Base-by-base conservation (phyloP, 2,797 vertebrate genomes). In the Notolepis coatsorum region DNA sequence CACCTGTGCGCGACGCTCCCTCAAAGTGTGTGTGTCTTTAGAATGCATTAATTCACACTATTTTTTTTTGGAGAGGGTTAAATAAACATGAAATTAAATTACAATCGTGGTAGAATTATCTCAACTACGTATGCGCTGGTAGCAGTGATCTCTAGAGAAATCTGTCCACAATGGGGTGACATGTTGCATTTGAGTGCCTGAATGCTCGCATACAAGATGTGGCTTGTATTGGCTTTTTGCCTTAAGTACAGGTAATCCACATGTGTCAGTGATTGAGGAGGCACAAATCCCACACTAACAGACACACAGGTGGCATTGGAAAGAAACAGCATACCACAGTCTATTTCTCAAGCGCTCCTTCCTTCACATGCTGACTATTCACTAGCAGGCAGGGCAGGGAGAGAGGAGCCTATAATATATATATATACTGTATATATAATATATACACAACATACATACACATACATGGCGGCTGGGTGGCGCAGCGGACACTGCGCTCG, bases 201-300 rank as follows among this genome's bases (percentile, higher is more conserved):
- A 89, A 89, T 81, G 80, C 84, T 80, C 61, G 48, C 65, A 41
- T 75, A 81, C 93, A 94, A 89, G 93, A 91, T 76, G 81, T 85
- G 85, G 88, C 93, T 87, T 93, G 93, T 63, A 59, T 73, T 72
- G 86, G 81, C 88, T 87, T 84, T 89, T 84, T 82, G 82, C 80
- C 74, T 73, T 91, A 91, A 93, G 89, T 68, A 88, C 88, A 92
- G 87, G 83, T 94, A 94, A 94, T 93, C 93, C 92, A 65, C 56
- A 84, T 79, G 82, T 93, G 92, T 92, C 92, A 93, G 90, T 94
- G 92, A 93, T 91, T 88, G 92, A 94, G 79, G 86, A 92, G 89
- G 68, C 88, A 90, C 91, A 93, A 93, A 94, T 93, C 92, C 91
- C 71, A 61, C 75, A 82, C 88, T 85, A 92, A 92, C 88, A 92